Percentiles rank a stretch among this genome's conserved stretches.
These are phyloP conservation scores for Lasioglossum oenotherae DNA, from an alignment of 2,888 invertebrate species.

Conservation along the genomic window DNA sequence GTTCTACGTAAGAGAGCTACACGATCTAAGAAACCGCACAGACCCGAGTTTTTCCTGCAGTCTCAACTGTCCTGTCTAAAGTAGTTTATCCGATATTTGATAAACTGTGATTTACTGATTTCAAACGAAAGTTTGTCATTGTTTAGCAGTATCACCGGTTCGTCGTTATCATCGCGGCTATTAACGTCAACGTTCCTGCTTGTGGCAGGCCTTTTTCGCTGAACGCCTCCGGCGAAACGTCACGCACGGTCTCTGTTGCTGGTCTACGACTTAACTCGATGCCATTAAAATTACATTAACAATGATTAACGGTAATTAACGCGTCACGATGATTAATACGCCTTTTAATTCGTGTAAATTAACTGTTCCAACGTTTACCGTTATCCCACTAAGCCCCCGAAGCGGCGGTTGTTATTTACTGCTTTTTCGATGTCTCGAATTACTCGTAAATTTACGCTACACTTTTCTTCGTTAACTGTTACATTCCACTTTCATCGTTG, in stretches of 20 bases:
- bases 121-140: neutral
- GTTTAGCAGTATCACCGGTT: neutral
- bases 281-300: slow-evolving; percentile 62
- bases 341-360: slow-evolving; percentile 42
- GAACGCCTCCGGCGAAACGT: neutral
- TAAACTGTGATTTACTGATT: neutral
- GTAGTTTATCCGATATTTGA: too few species aligned
- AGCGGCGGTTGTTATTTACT: neutral
- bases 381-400: slow-evolving; percentile 21
- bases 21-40: too few species aligned
- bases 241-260: slow-evolving; percentile 8
- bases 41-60: too few species aligned
- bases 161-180: slow-evolving; percentile 12
- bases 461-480: slow-evolving; percentile 4
- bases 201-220: slow-evolving; percentile 6
- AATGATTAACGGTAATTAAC: slow-evolving; percentile 60
- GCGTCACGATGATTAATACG: slow-evolving; percentile 57
- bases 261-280: slow-evolving; percentile 34
- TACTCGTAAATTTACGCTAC: neutral
- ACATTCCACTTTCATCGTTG: neutral
- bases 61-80: too few species aligned
- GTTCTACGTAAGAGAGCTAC: too few species aligned
- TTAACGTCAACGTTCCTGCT: neutral
- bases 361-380: slow-evolving; percentile 35
- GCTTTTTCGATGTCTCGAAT: slow-evolving; percentile 11